Evolutionary conservation across 2,888 invertebrate genomes (phyloP).

Genomic region (Halictus ligatus): DNA sequence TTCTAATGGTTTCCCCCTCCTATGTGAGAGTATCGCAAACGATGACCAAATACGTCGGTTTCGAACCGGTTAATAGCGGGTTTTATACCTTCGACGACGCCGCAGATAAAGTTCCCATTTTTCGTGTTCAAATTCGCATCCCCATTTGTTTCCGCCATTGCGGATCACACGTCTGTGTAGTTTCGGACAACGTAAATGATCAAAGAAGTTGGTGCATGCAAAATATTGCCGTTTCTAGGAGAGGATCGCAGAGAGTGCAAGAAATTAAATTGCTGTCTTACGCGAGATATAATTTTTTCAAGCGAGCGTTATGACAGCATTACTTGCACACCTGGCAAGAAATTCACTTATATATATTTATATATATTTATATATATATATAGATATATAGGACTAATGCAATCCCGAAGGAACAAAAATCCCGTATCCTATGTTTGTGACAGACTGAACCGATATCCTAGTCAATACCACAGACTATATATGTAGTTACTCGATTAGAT

Average conservation of each 20-base stretch:
- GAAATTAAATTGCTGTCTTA: neutral
- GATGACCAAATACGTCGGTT: slow-evolving; percentile 48
- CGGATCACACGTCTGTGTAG: slow-evolving; percentile 64
- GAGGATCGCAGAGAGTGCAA: neutral
- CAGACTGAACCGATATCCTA: slow-evolving; percentile 30
- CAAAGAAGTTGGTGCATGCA: slow-evolving; percentile 22
- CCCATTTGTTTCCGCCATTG: slow-evolving; percentile 83
- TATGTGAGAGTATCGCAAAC: neutral
- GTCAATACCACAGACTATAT: neutral
- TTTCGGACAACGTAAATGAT: slow-evolving; percentile 56
- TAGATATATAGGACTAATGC: slow-evolving; percentile 4
- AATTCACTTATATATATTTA: neutral
- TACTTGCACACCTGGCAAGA: slow-evolving; percentile 15
- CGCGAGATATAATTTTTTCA: neutral
- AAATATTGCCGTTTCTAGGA: slow-evolving; percentile 6
- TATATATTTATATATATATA: neutral
- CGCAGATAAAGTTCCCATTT: slow-evolving; percentile 94
- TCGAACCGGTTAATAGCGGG: neutral
- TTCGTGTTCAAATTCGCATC: slow-evolving; percentile 87
- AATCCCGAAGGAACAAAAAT: slow-evolving; percentile 37
- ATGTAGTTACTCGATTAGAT: neutral
- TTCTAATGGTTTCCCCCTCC: slow-evolving; percentile 24
- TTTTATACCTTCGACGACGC: slow-evolving; percentile 94
- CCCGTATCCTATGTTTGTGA: slow-evolving; percentile 29
- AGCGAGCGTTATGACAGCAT: slow-evolving; percentile 39